These are phyloP conservation scores for Notolepis coatsorum DNA, from an alignment of 2,797 vertebrate species.

Conservation along the genomic window DNA sequence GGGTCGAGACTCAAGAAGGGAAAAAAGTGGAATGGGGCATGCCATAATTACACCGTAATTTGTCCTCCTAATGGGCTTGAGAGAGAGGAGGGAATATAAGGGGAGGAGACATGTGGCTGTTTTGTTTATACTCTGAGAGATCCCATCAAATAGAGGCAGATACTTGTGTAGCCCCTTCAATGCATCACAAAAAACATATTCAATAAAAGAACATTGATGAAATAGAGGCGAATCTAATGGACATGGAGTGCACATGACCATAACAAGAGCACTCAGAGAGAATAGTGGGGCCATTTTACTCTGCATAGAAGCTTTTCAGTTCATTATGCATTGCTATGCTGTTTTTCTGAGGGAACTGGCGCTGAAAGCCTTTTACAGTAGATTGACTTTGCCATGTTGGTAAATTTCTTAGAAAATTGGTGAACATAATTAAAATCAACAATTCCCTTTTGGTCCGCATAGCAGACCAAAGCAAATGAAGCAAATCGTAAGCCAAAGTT, in stretches of 20 bases:
- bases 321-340: constrained; percentile 7
- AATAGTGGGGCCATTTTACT: constrained; percentile 18
- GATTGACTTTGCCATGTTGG: not conserved
- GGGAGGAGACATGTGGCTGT: not conserved
- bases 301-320: not conserved
- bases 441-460: too few species aligned
- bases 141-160: too few species aligned
- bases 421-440: constrained; percentile 21
- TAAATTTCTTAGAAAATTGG: not conserved
- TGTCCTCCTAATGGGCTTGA: constrained; percentile 30
- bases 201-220: not conserved
- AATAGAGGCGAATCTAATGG: not conserved
- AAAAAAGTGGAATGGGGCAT: too few species aligned
- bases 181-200: not conserved
- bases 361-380: constrained; percentile 13
- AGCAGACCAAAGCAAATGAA: too few species aligned
- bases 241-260: not conserved
- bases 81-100: not conserved
- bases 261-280: not conserved
- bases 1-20: not conserved
- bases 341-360: not conserved
- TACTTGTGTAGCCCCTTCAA: not conserved
- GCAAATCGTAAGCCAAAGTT: too few species aligned
- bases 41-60: constrained; percentile 21
- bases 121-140: not conserved